phyloP scores from a whole-genome alignment of 2,113 vertebrate species.

The Bagarius yarrelli region DNA sequence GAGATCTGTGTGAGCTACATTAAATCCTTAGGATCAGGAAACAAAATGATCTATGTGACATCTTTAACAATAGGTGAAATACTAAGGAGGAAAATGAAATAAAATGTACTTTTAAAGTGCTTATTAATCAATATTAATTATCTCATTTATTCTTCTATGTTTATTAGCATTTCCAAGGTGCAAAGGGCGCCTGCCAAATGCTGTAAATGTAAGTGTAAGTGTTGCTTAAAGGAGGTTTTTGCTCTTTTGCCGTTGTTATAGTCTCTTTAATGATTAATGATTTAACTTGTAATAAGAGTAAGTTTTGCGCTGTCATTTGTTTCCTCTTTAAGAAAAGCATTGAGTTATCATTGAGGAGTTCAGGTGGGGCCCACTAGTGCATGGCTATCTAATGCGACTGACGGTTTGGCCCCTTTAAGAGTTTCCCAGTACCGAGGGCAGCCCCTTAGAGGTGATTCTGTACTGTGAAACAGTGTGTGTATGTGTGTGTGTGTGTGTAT shows the following conservation, averaged over 20 bases:
- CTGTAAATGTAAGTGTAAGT: no score
- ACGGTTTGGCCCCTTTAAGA: slow-evolving; percentile 52
- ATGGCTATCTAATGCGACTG: no score
- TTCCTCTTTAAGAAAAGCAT: slow-evolving; percentile 35
- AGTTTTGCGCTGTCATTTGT: not conserved
- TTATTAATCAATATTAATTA: not conserved
- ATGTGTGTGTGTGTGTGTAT: no score
- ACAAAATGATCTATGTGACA: not conserved
- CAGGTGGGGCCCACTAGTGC: slow-evolving; percentile 32
- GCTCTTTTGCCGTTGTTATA: not conserved
- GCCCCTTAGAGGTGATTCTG: slow-evolving; percentile 40
- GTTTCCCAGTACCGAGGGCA: slow-evolving; percentile 24
- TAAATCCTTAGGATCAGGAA: slow-evolving; percentile 26
- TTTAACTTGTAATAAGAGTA: not conserved
- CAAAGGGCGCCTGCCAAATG: no score
- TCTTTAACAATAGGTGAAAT: not conserved
- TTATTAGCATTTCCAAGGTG: not conserved
- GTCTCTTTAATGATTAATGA: no score
- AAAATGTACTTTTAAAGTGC: not conserved
- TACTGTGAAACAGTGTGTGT: slow-evolving; percentile 30
- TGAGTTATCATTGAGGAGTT: not conserved
- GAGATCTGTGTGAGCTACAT: slow-evolving; percentile 21
- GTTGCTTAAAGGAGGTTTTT: not conserved
- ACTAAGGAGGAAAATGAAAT: not conserved
- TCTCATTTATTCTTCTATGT: not conserved